Conservation (phyloP, 2,113 vertebrate species). For the Aphyosemion australe region DNA sequence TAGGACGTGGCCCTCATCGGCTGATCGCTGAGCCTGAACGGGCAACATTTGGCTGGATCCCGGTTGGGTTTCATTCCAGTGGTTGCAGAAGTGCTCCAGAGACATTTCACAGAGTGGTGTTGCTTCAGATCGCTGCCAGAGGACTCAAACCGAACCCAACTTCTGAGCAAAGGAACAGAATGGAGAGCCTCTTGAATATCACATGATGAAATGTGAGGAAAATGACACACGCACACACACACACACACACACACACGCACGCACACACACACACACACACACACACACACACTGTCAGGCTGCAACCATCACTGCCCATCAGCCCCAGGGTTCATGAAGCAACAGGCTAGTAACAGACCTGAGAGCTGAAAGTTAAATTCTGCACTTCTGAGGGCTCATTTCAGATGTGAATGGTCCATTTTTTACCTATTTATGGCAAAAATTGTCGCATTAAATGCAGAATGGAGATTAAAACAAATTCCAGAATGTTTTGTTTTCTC, state of each 20-base stretch:
- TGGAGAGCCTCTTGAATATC: constrained; percentile 4
- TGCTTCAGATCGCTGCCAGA: neutral
- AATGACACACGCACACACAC: neutral
- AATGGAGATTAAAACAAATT: too few species aligned
- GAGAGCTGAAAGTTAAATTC: constrained; percentile 42
- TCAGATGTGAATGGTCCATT: too few species aligned
- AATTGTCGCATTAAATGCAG: too few species aligned
- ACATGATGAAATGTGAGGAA: constrained; percentile 44
- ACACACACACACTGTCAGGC: neutral
- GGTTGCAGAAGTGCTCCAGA: constrained; percentile 10
- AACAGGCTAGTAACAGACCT: constrained; percentile 35
- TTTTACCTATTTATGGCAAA: too few species aligned
- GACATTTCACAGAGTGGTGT: constrained; percentile 33
- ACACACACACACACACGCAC: neutral
- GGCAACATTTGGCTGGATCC: neutral
- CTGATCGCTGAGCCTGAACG: neutral
- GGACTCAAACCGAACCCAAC: constrained; percentile 5
- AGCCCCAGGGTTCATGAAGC: neutral
- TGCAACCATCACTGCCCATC: too few species aligned
- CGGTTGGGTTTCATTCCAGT: neutral
- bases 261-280: neutral
- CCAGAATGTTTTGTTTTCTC: too few species aligned
- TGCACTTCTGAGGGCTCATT: constrained; percentile 22
- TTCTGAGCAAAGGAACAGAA: constrained; percentile 10
- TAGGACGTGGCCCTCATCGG: constrained; percentile 5